Conservation (phyloP, 2,888 invertebrate species). For the Adelognathus sp. region DNA sequence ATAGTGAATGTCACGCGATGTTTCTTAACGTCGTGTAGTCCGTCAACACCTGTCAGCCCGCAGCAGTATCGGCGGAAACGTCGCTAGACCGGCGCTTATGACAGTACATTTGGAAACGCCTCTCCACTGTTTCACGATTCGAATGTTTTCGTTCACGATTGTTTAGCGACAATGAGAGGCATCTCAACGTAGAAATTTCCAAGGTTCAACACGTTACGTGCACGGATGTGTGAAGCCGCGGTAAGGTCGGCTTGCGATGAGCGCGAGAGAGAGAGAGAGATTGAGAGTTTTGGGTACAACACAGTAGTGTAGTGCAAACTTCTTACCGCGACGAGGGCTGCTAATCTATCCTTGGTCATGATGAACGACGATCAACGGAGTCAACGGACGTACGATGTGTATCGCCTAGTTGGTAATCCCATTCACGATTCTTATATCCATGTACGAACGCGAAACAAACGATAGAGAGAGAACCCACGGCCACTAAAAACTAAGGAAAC, state of each 20-base stretch:
- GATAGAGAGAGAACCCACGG: conserved; percentile 86
- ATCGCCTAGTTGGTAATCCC: conserved; percentile 83
- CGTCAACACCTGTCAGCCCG: conserved; percentile 36
- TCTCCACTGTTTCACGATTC: conserved; percentile 30
- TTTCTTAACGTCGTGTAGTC: not conserved
- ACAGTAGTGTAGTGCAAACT: not conserved
- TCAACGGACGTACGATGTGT: conserved; percentile 75
- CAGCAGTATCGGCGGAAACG: not conserved
- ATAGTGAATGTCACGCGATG: not conserved
- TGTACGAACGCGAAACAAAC: too few species aligned
- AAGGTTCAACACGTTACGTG: conserved; percentile 44
- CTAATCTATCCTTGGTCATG: conserved; percentile 99
- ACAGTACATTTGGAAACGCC: conserved; percentile 36
- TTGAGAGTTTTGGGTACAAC: too few species aligned
- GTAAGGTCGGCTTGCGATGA: too few species aligned
- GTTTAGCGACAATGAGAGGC: conserved; percentile 9
- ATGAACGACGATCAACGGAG: conserved; percentile 71
- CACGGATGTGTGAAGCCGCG: not conserved
- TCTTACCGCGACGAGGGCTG: conserved; percentile 96
- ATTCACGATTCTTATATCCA: conserved; percentile 90
- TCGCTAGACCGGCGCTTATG: conserved; percentile 36
- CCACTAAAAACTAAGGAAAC: conserved; percentile 83
- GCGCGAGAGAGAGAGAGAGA: not conserved
- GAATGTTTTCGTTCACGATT: not conserved
- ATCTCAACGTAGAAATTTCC: not conserved